Conservation (phyloP, 2,888 invertebrate species). For the Helobdella robusta region DNA sequence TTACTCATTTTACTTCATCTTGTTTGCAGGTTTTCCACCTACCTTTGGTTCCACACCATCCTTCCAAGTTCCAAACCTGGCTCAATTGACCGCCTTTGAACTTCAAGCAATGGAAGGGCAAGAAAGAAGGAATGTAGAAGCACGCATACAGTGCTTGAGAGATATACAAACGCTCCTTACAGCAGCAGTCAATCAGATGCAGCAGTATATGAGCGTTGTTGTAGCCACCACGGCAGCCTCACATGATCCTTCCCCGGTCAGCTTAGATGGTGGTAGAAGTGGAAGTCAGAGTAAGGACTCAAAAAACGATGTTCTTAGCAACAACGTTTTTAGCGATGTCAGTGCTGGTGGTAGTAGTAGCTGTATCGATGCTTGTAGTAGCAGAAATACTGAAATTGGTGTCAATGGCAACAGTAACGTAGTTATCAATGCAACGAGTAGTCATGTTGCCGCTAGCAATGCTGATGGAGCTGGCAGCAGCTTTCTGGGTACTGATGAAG, state of each 20-base stretch:
- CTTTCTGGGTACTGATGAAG: too few species aligned
- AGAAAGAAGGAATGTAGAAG: constrained; percentile 76
- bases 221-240: neutral
- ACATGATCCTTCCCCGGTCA: neutral
- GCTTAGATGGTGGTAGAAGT: too few species aligned
- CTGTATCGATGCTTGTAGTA: too few species aligned
- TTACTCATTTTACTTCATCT: too few species aligned
- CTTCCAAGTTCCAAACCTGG: constrained; percentile 9
- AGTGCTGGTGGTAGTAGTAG: neutral
- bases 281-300: too few species aligned
- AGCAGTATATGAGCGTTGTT: constrained; percentile 58
- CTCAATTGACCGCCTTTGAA: constrained; percentile 72
- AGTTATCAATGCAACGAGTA: too few species aligned
- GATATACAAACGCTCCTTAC: constrained; percentile 83
- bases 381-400: too few species aligned
- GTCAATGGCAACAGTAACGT: too few species aligned
- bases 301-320: neutral
- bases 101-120: constrained; percentile 77
- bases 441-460: too few species aligned
- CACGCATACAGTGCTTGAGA: constrained; percentile 71
- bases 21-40: too few species aligned
- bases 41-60: neutral
- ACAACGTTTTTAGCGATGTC: neutral
- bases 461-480: too few species aligned
- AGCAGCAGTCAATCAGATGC: constrained; percentile 84